phyloP scores from a whole-genome alignment of 2,888 invertebrate species.

The Drosophila mercatorum region DNA sequence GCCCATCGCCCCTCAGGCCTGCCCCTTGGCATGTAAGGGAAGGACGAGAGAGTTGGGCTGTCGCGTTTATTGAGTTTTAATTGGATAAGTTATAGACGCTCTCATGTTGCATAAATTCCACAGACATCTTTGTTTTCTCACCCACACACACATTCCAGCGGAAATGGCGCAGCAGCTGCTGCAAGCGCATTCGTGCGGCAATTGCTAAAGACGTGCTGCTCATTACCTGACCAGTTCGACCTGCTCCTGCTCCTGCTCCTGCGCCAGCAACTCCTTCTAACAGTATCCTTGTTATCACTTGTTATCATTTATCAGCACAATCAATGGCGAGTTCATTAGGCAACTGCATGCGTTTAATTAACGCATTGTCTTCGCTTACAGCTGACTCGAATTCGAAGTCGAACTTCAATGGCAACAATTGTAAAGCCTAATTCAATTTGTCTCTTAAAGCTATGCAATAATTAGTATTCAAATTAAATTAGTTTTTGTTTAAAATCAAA shows the following conservation, averaged over 20 bases:
- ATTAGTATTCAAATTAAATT: background rate
- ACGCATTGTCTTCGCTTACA: slow-evolving; percentile 49
- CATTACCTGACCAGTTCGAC: slow-evolving; percentile 58
- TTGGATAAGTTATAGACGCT: slow-evolving; percentile 80
- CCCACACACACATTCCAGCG: slow-evolving; percentile 21
- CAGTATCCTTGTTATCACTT: background rate
- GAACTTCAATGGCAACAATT: background rate
- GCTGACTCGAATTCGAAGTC: slow-evolving; percentile 11
- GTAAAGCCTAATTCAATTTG: background rate
- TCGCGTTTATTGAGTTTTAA: slow-evolving; percentile 80
- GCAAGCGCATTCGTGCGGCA: slow-evolving; percentile 70
- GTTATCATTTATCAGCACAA: slow-evolving; percentile 45
- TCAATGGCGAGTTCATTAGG: slow-evolving; percentile 63
- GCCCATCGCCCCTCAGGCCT: slow-evolving; percentile 7
- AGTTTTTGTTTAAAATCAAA: too few relatives aligned
- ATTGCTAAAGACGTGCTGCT: slow-evolving; percentile 58
- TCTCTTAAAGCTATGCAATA: too few relatives aligned
- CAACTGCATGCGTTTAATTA: slow-evolving; percentile 66
- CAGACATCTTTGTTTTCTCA: slow-evolving; percentile 69
- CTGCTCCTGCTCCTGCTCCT: background rate
- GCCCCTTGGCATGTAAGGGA: slow-evolving; percentile 52
- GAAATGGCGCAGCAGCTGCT: slow-evolving; percentile 25
- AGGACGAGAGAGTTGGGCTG: slow-evolving; percentile 24
- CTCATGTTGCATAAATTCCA: slow-evolving; percentile 81
- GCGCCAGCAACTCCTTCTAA: background rate